Conservation (phyloP, 2,888 invertebrate genomes). For the Xestoiulus laeticollis region DNA sequence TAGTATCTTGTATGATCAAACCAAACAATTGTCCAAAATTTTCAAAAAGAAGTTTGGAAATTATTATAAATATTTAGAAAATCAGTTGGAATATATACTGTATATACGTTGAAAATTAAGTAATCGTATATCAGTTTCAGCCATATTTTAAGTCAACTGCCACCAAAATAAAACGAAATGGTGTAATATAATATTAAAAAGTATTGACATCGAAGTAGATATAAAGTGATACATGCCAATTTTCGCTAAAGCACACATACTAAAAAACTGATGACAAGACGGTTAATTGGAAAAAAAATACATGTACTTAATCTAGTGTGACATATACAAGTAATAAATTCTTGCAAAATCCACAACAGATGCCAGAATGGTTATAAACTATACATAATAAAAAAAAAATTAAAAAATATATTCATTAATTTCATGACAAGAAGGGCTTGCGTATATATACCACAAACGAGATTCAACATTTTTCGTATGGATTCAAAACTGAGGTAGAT, state of each 20-base stretch:
- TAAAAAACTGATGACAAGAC: neutral
- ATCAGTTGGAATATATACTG: too few relatives aligned
- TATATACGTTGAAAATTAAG: too few relatives aligned
- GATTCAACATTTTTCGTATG: too few relatives aligned
- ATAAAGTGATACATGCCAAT: neutral
- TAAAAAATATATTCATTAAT: too few relatives aligned
- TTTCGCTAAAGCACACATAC: neutral
- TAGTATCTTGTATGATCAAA: neutral
- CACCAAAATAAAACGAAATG: neutral
- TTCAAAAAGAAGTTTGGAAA: too few relatives aligned
- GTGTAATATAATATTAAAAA: slow-evolving; percentile 1
- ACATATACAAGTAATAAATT: neutral
- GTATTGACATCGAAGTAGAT: neutral
- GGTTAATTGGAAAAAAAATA: neutral
- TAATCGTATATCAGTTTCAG: neutral
- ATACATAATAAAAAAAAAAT: neutral
- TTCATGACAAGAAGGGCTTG: neutral
- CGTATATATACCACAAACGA: neutral
- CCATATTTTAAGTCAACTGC: neutral
- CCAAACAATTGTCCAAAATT: too few relatives aligned
- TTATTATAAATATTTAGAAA: too few relatives aligned
- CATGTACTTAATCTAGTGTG: neutral
- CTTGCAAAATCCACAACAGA: neutral
- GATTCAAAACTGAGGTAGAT: neutral
- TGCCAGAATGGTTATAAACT: neutral